These are phyloP conservation scores for Adineta ricciae DNA, from an alignment of 2,888 invertebrate genomes.

Conservation along the genomic window DNA sequence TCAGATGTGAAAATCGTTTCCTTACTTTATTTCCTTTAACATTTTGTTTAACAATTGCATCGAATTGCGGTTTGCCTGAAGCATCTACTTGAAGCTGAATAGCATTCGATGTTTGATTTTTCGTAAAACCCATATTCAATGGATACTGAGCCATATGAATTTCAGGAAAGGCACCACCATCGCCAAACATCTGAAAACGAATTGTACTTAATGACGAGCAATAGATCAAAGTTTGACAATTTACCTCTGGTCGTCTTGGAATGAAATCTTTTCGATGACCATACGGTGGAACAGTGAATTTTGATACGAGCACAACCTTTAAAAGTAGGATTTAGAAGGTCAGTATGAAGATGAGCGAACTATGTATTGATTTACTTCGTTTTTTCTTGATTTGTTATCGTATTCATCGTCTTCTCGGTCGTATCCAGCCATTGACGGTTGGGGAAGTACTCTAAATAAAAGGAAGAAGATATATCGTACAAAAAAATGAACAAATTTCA, in stretches of 20 bases:
- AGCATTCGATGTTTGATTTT: conserved; percentile 63
- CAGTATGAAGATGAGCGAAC: not conserved
- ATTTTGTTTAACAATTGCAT: conserved; percentile 83
- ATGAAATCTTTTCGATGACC: conserved; percentile 87
- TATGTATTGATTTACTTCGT: not conserved
- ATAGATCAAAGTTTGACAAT: conserved; percentile 42
- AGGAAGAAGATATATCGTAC: not conserved
- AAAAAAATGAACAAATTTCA: not conserved
- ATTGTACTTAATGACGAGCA: conserved; percentile 36
- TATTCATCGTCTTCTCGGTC: conserved; percentile 11
- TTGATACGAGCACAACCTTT: conserved; percentile 36
- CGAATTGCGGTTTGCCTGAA: conserved; percentile 78
- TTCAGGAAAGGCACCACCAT: conserved; percentile 97
- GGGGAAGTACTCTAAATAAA: not conserved
- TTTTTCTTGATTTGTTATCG: not conserved
- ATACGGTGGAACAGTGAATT: conserved; percentile 65
- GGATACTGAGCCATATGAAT: conserved; percentile 92
- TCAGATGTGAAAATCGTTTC: not conserved
- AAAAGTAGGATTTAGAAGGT: not conserved
- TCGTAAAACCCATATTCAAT: conserved; percentile 66
- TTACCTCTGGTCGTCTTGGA: conserved; percentile 63
- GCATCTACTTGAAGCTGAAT: conserved; percentile 86
- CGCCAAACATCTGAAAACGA: conserved; percentile 58
- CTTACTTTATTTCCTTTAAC: conserved; percentile 60
- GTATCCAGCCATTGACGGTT: conserved; percentile 2